Percentiles rank a stretch among this genome's conserved stretches.
These are phyloP conservation scores for Halcyon smyrnensis DNA, from an alignment of 2,797 vertebrate genomes.

Conservation along the genomic window DNA sequence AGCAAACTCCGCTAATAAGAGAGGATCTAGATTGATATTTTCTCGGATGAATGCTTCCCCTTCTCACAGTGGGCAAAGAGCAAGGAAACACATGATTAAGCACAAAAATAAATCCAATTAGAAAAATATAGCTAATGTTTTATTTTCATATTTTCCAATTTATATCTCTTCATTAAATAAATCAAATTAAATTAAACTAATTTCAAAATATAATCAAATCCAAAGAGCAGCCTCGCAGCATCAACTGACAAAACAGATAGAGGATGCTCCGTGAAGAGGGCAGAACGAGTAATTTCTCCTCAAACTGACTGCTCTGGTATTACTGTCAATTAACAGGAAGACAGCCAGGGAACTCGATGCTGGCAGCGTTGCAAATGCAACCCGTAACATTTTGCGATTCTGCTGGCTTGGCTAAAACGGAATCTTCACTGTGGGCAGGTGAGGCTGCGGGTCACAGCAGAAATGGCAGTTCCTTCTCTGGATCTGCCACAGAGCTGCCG, in stretches of 20 bases:
- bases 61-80: background rate
- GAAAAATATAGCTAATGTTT: background rate
- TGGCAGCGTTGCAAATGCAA: background rate
- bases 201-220: conserved; percentile 40
- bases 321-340: background rate
- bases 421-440: background rate
- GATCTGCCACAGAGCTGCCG: background rate
- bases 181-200: conserved; percentile 10
- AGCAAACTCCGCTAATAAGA: background rate
- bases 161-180: background rate
- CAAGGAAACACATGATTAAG: background rate
- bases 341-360: background rate
- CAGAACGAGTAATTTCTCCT: background rate
- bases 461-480: background rate
- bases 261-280: background rate
- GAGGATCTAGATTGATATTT: background rate
- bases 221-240: background rate
- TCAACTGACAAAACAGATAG: background rate
- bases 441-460: background rate
- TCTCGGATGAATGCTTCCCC: background rate
- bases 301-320: background rate
- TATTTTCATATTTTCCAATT: conserved; percentile 13
- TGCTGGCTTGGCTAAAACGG: background rate
- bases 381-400: background rate
- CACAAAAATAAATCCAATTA: conserved; percentile 17